Conservation (phyloP, 2,888 invertebrate genomes). For the Andrena bicolor region DNA sequence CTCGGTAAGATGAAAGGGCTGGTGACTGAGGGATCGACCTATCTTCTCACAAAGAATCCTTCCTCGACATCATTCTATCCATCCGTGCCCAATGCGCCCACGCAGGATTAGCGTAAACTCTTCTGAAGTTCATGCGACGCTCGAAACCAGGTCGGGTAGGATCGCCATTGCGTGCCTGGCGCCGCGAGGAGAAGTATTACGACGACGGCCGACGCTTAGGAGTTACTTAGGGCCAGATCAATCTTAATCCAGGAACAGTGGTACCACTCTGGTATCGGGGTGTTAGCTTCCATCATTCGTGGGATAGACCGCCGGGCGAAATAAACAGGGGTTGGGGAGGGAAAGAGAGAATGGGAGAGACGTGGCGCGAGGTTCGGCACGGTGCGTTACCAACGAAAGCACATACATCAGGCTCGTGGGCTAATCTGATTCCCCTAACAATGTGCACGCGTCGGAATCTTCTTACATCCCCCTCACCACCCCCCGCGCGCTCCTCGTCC, state of each 20-base stretch:
- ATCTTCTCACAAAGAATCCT: not conserved
- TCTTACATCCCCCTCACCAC: constrained; percentile 80
- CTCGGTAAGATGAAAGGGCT: not conserved
- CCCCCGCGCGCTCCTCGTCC: constrained; percentile 9
- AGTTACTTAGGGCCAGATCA: constrained; percentile 79
- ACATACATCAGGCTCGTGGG: constrained; percentile 84
- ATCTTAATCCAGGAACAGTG: constrained; percentile 81
- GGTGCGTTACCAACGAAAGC: constrained; percentile 73
- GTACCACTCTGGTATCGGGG: constrained; percentile 74
- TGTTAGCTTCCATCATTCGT: constrained; percentile 75
- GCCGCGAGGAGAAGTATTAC: constrained; percentile 71
- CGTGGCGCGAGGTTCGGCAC: constrained; percentile 54
- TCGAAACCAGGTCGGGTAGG: not conserved
- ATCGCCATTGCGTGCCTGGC: constrained; percentile 63
- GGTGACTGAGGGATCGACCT: not conserved
- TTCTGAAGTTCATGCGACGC: not conserved
- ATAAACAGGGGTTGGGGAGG: constrained; percentile 40
- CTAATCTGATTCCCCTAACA: constrained; percentile 85
- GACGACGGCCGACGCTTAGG: constrained; percentile 68
- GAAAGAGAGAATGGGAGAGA: constrained; percentile 18
- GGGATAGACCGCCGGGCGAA: constrained; percentile 53
- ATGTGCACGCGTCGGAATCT: constrained; percentile 85
- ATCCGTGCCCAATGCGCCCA: no score
- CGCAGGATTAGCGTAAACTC: constrained; percentile 47
- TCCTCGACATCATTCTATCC: not conserved